These are phyloP conservation scores for Montipora capricornis DNA, from an alignment of 64 coral and sea anemone species.

Conservation along the genomic window DNA sequence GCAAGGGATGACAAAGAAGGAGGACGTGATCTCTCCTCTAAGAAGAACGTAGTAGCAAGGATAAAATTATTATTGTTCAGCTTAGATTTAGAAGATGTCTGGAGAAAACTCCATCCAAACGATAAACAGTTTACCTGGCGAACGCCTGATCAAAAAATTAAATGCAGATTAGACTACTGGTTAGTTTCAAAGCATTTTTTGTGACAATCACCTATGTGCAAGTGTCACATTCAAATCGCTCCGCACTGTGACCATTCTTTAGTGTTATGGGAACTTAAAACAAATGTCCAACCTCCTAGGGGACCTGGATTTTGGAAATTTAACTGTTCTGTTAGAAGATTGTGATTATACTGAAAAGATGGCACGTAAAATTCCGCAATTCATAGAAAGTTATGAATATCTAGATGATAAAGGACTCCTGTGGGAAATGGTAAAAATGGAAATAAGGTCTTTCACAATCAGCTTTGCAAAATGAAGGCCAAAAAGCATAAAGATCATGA, in stretches of 20 bases:
- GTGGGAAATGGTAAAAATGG: slow-evolving; percentile 26
- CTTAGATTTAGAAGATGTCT: not conserved
- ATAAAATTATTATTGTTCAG: not conserved
- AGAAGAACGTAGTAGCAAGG: not conserved
- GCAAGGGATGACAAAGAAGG: not conserved
- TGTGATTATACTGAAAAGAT: too few species aligned
- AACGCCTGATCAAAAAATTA: not conserved
- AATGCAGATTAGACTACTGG: too few species aligned
- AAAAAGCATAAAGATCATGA: too few species aligned
- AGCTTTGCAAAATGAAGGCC: too few species aligned
- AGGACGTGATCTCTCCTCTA: not conserved
- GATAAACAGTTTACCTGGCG: not conserved
- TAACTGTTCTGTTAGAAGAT: too few species aligned
- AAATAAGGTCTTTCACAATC: not conserved
- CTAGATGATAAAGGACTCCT: not conserved
- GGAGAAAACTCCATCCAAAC: not conserved
- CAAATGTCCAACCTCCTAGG: too few species aligned
- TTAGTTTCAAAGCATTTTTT: not conserved
- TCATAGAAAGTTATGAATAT: not conserved
- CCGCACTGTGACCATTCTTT: too few species aligned
- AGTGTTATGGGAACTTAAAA: too few species aligned
- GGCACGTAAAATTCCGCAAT: not conserved
- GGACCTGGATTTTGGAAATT: too few species aligned
- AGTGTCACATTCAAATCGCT: too few species aligned
- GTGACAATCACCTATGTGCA: not conserved